Conservation (phyloP, 1,140 invertebrate genomes). For the Microvelia longipes region DNA sequence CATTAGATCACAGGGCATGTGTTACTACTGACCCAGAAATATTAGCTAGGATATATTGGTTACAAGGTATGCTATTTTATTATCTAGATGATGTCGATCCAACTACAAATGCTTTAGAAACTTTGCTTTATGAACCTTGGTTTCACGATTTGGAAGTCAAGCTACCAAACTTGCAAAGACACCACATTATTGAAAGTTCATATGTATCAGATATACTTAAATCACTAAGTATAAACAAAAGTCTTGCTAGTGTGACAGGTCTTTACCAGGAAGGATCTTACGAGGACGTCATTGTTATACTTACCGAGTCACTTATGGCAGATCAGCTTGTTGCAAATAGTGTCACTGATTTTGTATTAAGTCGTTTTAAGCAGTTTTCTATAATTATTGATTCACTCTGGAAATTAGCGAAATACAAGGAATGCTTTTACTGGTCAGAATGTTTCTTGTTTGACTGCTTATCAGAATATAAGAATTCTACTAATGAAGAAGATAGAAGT, state of each 20-base stretch:
- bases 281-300: conserved; percentile 43
- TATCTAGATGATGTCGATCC: conserved; percentile 16
- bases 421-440: conserved; percentile 61
- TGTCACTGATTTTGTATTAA: conserved; percentile 29
- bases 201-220: conserved; percentile 31
- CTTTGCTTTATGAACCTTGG: conserved; percentile 29
- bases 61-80: conserved; percentile 19
- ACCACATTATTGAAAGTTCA: conserved; percentile 30
- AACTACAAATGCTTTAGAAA: conserved; percentile 10
- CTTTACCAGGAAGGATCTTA: conserved; percentile 45
- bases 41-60: conserved; percentile 18
- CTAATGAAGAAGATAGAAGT: conserved; percentile 31
- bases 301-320: conserved; percentile 45
- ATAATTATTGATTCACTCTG: conserved; percentile 13
- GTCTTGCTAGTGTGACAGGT: conserved; percentile 37
- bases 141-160: conserved; percentile 28
- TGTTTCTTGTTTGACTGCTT: conserved; percentile 43
- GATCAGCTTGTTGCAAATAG: conserved; percentile 3
- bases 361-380: conserved; percentile 37
- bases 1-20: conserved; percentile 11
- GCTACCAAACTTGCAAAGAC: conserved; percentile 36
- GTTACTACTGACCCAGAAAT: conserved; percentile 10
- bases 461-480: conserved; percentile 10
- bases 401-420: conserved; percentile 19
- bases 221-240: conserved; percentile 36